Base-by-base conservation (phyloP, 1,140 invertebrate genomes). In the Xylocopa sonorina region DNA sequence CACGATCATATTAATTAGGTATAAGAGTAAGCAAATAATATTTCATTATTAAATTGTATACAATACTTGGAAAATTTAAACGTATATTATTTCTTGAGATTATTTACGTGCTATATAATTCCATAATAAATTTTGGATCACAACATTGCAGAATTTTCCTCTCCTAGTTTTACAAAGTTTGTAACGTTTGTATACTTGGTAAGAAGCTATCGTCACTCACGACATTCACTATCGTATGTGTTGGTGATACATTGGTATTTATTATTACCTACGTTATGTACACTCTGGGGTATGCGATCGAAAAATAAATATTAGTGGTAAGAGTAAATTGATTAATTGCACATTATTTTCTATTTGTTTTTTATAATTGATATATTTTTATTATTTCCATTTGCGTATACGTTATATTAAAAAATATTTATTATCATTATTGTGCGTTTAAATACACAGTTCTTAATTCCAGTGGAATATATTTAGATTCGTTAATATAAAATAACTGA, bases 171-270 rank as follows among this genome's bases (percentile, higher is more conserved):
- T 34, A 7, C 27, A 67, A 21, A 57, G 63, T 64, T 46, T 18
- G 0, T 67, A 63, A 68, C n/a, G 4, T n/a, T n/a, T n/a, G n/a
- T n/a, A n/a, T 34, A 29, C 68, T 76, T 76, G 38, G 57, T 68
- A 68, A 57, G 50, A 16, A 34, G 63, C 50, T 68, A 18, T 27
- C 55, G 66, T 66, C 62, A 67, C 60, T 76, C 18, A 16, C 9
- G n/a, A n/a, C 57, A 32, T 14, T 48, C 7, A n/a, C n/a, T 34
- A 53, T 67, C n/a, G 12, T 68, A n/a, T 5, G 38, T 38, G 9
- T 38, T 38, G 9, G 9, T 38, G 9, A 38, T 38, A 3, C 9
- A 38, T 38, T 38, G n/a, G n/a, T n/a, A n/a, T n/a, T n/a, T n/a
- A n/a, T n/a, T n/a, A n/a, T n/a, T n/a, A n/a, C n/a, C n/a, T n/a